Evolutionary conservation across 2,113 vertebrate genomes (phyloP).

Genomic region (Sphaerodactylus townsendi): DNA sequence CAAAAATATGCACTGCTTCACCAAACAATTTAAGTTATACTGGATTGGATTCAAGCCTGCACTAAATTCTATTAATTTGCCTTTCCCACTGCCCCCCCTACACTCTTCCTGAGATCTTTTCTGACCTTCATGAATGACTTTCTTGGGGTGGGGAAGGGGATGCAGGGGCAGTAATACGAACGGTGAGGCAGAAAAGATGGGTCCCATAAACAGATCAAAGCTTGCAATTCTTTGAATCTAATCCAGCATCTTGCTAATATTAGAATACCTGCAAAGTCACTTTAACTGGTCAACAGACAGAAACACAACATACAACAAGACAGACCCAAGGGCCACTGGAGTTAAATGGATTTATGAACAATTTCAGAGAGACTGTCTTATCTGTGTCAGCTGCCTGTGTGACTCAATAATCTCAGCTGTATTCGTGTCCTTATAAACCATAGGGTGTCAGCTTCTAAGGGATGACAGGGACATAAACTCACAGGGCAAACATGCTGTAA

Average conservation of each 20-base stretch:
- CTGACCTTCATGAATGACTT: too few species aligned
- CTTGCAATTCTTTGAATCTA: too few species aligned
- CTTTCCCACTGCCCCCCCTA: too few species aligned
- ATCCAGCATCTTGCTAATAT: slow-evolving; percentile 20
- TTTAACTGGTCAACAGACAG: slow-evolving; percentile 46
- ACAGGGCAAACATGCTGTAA: neutral
- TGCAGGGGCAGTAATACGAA: too few species aligned
- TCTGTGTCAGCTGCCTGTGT: slow-evolving; percentile 2
- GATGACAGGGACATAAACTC: accelerated
- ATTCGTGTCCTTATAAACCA: neutral
- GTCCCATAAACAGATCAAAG: too few species aligned
- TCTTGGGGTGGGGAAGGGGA: too few species aligned
- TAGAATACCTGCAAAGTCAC: slow-evolving; percentile 52
- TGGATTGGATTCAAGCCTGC: neutral
- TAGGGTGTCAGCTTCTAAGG: neutral
- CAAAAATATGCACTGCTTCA: slow-evolving; percentile 13
- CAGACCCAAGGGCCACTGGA: slow-evolving; percentile 20
- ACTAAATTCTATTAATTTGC: too few species aligned
- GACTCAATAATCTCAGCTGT: slow-evolving; percentile 12
- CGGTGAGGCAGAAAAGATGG: too few species aligned
- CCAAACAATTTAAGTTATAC: slow-evolving; percentile 36
- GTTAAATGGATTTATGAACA: slow-evolving; percentile 51
- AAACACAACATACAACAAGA: slow-evolving; percentile 26
- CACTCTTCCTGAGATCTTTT: too few species aligned
- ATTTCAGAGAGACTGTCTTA: slow-evolving; percentile 20